A percentile compares a stretch with the other conserved stretches of the same genome.
These are phyloP conservation scores for Cephalotes varians DNA, from an alignment of 2,888 invertebrate genomes.

Conservation along the genomic window DNA sequence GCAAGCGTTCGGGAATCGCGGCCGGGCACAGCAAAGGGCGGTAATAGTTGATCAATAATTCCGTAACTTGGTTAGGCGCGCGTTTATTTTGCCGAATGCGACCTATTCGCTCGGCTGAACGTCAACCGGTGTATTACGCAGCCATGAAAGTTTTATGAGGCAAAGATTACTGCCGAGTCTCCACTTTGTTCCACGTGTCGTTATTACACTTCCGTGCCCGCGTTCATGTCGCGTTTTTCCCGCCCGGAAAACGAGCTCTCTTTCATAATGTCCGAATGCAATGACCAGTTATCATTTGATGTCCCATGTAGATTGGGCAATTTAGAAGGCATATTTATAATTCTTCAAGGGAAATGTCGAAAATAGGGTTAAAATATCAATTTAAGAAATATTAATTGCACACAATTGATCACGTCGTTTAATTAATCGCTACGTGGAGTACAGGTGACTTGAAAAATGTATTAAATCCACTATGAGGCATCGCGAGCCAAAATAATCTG, in stretches of 20 bases:
- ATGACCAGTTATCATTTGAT: conserved; percentile 13
- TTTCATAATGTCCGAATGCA: not conserved
- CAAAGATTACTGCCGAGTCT: conserved; percentile 44
- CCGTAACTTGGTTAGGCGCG: conserved; percentile 58
- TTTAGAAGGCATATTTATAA: not conserved
- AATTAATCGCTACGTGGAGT: not conserved
- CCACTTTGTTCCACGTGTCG: conserved; percentile 32
- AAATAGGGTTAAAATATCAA: not conserved
- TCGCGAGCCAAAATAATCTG: not conserved
- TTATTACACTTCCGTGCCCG: conserved; percentile 22
- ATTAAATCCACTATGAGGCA: not conserved
- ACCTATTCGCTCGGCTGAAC: conserved; percentile 56
- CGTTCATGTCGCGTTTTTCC: not conserved
- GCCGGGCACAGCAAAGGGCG: conserved; percentile 59
- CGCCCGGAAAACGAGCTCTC: conserved; percentile 3
- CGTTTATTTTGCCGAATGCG: conserved; percentile 53
- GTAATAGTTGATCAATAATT: conserved; percentile 69
- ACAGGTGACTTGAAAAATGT: not conserved
- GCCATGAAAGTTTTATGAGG: conserved; percentile 41
- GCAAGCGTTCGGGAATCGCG: conserved; percentile 73
- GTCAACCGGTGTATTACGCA: conserved; percentile 53
- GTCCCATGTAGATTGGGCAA: not conserved
- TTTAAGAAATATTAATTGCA: not conserved
- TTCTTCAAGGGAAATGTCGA: not conserved
- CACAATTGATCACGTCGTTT: not conserved